phyloP scores from a whole-genome alignment of 1,140 invertebrate genomes.

The Oreohelix idahoensis region DNA sequence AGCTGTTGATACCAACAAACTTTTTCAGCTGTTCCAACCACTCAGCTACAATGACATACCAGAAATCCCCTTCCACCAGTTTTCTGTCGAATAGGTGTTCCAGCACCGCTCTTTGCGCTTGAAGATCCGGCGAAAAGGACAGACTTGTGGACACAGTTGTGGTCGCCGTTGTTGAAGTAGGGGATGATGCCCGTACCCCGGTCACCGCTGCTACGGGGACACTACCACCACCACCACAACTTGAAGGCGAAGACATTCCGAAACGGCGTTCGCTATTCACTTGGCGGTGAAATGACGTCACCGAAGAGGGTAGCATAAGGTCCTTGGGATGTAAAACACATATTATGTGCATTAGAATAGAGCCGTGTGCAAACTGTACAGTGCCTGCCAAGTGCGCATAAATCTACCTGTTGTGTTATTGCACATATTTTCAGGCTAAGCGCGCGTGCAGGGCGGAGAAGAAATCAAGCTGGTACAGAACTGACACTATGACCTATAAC shows the following conservation, averaged over 20 bases:
- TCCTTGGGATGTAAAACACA: background rate
- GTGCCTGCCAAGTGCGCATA: background rate
- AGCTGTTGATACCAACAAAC: constrained; percentile 62
- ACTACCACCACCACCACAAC: background rate
- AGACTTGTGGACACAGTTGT: constrained; percentile 25
- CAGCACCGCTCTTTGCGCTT: constrained; percentile 61
- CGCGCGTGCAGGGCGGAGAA: background rate
- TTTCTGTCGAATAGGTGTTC: constrained; percentile 61
- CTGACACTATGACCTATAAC: background rate
- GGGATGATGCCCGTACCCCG: constrained; percentile 36
- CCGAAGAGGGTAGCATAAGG: constrained; percentile 36
- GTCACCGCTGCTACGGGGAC: constrained; percentile 36
- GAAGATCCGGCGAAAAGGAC: constrained; percentile 57
- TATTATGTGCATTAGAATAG: background rate
- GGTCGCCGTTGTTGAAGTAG: background rate
- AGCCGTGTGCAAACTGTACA: constrained; percentile 21
- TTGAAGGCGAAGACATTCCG: constrained; percentile 44
- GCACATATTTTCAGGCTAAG: background rate
- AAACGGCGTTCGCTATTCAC: constrained; percentile 43
- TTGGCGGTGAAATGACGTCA: constrained; percentile 50
- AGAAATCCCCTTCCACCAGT: constrained; percentile 67
- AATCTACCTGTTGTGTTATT: background rate
- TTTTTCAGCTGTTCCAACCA: constrained; percentile 69
- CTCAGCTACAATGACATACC: constrained; percentile 68
- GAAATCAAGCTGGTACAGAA: background rate